Base-by-base conservation (phyloP, 1,140 invertebrate genomes). In the Elymnias hypermnestra region DNA sequence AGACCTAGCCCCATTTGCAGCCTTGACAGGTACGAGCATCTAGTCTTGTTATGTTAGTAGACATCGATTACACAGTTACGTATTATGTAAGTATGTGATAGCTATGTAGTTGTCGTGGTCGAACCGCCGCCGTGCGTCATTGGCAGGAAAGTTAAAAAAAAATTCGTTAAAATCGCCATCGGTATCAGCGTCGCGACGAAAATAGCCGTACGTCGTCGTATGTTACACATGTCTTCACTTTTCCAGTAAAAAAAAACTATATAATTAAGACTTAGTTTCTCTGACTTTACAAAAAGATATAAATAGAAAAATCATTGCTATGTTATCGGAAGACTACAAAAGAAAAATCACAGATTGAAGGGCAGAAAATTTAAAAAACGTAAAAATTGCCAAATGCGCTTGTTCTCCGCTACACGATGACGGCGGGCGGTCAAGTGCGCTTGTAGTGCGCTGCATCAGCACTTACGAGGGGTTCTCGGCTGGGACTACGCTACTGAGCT, bases 21-120 rank as follows among this genome's bases (percentile, higher is more conserved):
- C 64, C 63, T 67, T 53, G 64, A 66, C 58, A 73, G 71, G 64
- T 69, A 66, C 75, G 75, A 83, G 70, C 77, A 77, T 65, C 63
- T 77, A 71, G 57, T 68, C 55, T 64, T 77, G 77, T 77, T 82
- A 75, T 62, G 75, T 82, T 83, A 83, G 79, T 83, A 81, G 70
- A 81, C 77, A 83, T 79, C 74, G 76, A 81, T 65, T 63, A 63
- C n/a, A 72, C 62, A 35, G 63, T 67, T 79, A 70, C 64, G 56
- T 60, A 61, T 57, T 63, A 67, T 63, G 63, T 65, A 62, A 64
- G 64, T 65, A 64, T 59, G 39, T 51, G 42, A 57, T 59, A 47
- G n/a, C n/a, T n/a, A n/a, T 43, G 60, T 49, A 58, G 63, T 49
- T 63, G 63, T 67, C 69, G 53, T 56, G 52, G 42, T 54, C 49